A percentile compares a stretch with the other conserved stretches of the same genome.
Evolutionary conservation across 2,888 invertebrate species (phyloP).

Genomic region (Drosophila suboccidentalis): DNA sequence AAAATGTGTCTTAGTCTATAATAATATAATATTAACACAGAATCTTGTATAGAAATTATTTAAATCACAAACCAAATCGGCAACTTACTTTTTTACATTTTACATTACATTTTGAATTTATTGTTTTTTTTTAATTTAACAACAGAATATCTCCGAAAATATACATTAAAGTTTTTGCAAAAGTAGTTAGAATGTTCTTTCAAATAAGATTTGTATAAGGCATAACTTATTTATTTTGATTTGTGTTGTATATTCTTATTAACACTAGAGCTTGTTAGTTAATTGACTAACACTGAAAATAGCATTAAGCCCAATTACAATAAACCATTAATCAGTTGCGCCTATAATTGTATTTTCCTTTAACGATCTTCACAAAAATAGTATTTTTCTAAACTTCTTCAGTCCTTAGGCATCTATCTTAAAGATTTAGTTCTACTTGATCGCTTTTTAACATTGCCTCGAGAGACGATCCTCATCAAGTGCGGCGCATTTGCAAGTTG

Average conservation of each 20-base stretch:
- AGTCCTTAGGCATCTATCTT: background rate
- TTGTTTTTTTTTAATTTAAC: no score
- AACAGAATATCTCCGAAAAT: no score
- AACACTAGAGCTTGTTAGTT: background rate
- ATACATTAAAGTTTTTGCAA: no score
- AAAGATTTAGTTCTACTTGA: background rate
- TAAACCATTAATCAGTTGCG: background rate
- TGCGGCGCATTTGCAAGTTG: constrained; percentile 34
- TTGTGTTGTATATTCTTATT: background rate
- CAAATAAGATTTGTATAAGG: no score
- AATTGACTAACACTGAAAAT: background rate
- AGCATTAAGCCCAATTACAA: no score
- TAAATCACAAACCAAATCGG: no score
- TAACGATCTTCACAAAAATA: background rate
- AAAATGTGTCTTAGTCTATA: no score
- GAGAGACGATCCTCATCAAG: constrained; percentile 24
- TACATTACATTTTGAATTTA: no score
- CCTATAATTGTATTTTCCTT: background rate
- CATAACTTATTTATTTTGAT: background rate
- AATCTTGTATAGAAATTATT: no score
- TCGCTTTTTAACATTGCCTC: background rate
- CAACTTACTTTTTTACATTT: no score
- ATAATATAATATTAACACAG: no score
- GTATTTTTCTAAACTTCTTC: background rate
- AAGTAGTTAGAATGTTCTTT: no score